These are phyloP conservation scores for Gorsachius goisagi DNA, from an alignment of 2,113 vertebrate genomes.

Conservation along the genomic window DNA sequence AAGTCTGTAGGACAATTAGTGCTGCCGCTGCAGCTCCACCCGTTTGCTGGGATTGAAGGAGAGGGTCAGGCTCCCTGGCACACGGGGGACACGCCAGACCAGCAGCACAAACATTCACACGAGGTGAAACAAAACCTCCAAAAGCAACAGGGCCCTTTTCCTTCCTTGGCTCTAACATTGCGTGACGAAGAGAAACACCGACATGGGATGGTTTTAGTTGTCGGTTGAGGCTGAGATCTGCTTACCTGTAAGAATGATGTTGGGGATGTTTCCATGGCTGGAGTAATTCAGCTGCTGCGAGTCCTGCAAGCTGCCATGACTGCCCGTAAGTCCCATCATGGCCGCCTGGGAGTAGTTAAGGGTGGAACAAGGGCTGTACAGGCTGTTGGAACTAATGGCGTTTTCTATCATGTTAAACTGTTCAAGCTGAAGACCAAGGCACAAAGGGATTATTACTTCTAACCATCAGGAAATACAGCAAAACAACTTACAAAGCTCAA, in stretches of 20 bases:
- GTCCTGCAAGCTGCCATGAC: slow-evolving; percentile 85
- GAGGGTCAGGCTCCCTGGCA: background rate
- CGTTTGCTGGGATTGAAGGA: background rate
- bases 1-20: fast-evolving
- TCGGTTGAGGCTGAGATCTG: fast-evolving
- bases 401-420: slow-evolving; percentile 99
- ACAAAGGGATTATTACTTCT: background rate
- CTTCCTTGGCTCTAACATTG: fast-evolving
- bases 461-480: background rate
- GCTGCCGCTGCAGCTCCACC: background rate
- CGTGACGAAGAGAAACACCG: fast-evolving
- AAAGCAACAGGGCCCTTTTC: background rate
- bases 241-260: slow-evolving; percentile 97
- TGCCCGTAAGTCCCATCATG: slow-evolving; percentile 96
- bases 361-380: slow-evolving; percentile 92
- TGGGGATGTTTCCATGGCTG: slow-evolving; percentile 93
- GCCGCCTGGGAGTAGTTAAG: slow-evolving; percentile 97
- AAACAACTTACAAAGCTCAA: background rate
- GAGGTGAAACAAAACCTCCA: background rate
- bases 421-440: slow-evolving; percentile 81
- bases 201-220: background rate
- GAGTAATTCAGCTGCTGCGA: slow-evolving; percentile 86
- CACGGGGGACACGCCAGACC: fast-evolving
- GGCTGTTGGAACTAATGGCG: slow-evolving; percentile 89
- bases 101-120: fast-evolving